phyloP scores from a whole-genome alignment of 2,888 invertebrate genomes.

The Gortyna flavago region DNA sequence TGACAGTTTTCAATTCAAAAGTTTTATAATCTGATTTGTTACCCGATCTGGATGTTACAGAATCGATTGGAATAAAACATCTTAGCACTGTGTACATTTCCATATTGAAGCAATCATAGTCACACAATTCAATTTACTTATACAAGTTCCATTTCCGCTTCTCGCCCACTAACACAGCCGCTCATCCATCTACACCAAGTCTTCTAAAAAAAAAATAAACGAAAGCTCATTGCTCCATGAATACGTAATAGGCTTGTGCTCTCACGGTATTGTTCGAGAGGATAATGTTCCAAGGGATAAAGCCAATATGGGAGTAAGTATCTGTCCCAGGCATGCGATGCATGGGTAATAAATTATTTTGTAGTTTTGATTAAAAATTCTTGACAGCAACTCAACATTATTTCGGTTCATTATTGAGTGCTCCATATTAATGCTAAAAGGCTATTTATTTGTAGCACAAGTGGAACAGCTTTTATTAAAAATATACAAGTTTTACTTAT shows the following conservation, averaged over 20 bases:
- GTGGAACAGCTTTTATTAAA: not conserved
- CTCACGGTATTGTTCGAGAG: constrained; percentile 72
- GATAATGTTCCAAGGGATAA: constrained; percentile 61
- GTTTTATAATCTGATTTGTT: constrained; percentile 32
- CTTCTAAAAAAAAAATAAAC: constrained; percentile 80
- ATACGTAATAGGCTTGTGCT: constrained; percentile 77
- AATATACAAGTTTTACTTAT: constrained; percentile 6
- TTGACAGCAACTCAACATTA: not conserved
- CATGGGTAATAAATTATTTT: constrained; percentile 53
- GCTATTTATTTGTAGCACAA: not conserved
- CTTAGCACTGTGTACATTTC: constrained; percentile 74
- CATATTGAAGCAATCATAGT: constrained; percentile 81
- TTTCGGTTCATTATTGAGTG: not conserved
- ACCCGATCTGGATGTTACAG: constrained; percentile 19
- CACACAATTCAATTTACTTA: constrained; percentile 86
- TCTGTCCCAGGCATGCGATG: constrained; percentile 48
- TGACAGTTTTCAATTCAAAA: constrained; percentile 23
- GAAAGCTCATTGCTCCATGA: constrained; percentile 79
- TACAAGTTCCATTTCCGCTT: constrained; percentile 82
- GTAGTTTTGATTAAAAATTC: constrained; percentile 21
- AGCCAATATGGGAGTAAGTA: constrained; percentile 61
- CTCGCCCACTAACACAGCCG: constrained; percentile 79
- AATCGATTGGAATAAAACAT: constrained; percentile 71
- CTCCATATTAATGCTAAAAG: not conserved
- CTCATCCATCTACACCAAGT: constrained; percentile 77